These are phyloP conservation scores for Corynorhinus townsendii DNA, from an alignment of 2,113 vertebrate species.

Conservation along the genomic window DNA sequence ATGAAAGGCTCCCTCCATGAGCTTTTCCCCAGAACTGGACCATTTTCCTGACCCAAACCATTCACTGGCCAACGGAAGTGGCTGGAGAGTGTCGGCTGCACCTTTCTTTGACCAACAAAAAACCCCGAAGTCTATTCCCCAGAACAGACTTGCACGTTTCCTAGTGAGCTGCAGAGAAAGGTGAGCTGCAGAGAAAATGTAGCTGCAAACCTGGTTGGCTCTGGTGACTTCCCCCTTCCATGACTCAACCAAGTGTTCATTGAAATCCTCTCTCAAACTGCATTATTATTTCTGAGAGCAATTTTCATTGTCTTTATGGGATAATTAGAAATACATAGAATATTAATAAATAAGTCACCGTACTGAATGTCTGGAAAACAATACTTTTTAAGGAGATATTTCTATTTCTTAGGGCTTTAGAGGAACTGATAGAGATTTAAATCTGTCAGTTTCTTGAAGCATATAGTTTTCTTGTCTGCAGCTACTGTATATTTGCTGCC, in stretches of 20 bases:
- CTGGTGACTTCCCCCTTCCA: background rate
- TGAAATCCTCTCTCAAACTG: slow-evolving; percentile 11
- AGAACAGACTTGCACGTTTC: background rate
- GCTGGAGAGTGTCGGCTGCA: background rate
- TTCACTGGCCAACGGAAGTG: background rate
- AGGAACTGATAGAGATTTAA: background rate
- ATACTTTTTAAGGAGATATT: background rate
- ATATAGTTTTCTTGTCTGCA: slow-evolving; percentile 32
- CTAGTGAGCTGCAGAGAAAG: background rate
- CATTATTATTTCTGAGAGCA: background rate
- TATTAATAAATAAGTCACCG: background rate
- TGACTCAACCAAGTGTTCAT: background rate
- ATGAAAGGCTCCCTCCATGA: background rate
- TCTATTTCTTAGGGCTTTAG: background rate
- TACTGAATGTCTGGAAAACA: background rate
- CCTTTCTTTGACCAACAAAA: background rate
- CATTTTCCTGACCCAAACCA: background rate
- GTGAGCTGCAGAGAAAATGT: background rate
- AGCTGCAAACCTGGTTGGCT: background rate
- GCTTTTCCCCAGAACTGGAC: background rate
- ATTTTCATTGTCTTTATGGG: background rate
- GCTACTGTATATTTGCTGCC: slow-evolving; percentile 37
- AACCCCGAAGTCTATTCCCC: background rate
- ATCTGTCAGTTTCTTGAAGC: slow-evolving; percentile 16
- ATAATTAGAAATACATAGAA: background rate